Evolutionary conservation across 2,888 invertebrate species (phyloP), one percentile per base, ranked within the genome.

Genomic region (Drosophila kambysellisi): DNA sequence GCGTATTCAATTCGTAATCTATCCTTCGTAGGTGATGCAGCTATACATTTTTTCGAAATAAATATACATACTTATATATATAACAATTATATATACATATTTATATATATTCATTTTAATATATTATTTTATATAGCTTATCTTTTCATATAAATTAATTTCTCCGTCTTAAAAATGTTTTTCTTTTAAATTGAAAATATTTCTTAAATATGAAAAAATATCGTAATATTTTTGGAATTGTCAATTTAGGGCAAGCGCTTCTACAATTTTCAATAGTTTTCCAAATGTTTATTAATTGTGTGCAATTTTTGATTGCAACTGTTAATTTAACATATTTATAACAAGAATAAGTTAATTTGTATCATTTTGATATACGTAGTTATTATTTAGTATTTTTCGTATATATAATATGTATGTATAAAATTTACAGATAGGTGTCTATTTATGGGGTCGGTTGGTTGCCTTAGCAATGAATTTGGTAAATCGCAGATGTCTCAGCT

Each of bases 401-500:
- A 4, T n/a, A 9, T 41, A 4, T 9, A 41, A 2, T 2, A 30
- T 25, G 25, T 25, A 12, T 35, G n/a, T 9, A 41, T 41, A 9
- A 17, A 9, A n/a, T 2, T 9, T 2, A 41, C n/a, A n/a, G 3
- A 41, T 41, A 41, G 2, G n/a, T 4, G 9, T 53, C 6, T 37
- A 2, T 37, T 53, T 20, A 37, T 58, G 39, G 20, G 39, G 17
- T 33, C 46, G 3, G 17, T 62, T 63, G 50, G 25, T 35, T 37
- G 57, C 46, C 48, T 76, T 57, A 63, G 58, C 66, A 63, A 35
- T 39, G 56, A 56, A 60, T 51, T 54, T 70, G 60, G 64, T 57
- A 12, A 73, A 73, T 71, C 76, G 74, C 76, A 76, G 66, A 53
- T 70, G 65, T 39, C 70, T 66, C 46, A 25, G 73, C 68, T 64